Percentiles rank a stretch among this genome's conserved stretches.
These are phyloP conservation scores for Drosophila pseudotalamancana DNA, from an alignment of 2,888 invertebrate genomes.

Conservation along the genomic window DNA sequence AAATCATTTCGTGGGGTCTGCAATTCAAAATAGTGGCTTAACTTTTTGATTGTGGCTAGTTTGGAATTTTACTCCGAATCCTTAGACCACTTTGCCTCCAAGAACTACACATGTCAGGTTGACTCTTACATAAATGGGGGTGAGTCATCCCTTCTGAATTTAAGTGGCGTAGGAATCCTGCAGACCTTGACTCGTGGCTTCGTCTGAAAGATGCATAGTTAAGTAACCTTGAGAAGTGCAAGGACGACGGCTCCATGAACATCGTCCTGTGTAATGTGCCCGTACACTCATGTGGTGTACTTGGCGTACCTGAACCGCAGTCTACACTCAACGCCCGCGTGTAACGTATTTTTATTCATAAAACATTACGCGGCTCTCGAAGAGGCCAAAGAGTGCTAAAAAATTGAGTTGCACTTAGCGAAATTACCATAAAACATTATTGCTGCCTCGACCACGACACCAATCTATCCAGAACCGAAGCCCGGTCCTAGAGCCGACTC, in stretches of 20 bases:
- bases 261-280: constrained; percentile 6
- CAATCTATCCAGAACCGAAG: constrained; percentile 15
- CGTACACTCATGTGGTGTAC: not conserved
- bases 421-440: constrained; percentile 75
- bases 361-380: constrained; percentile 46
- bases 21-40: no score
- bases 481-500: constrained; percentile 1
- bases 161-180: not conserved
- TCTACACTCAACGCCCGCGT: constrained; percentile 21
- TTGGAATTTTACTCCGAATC: not conserved
- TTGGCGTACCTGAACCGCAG: not conserved
- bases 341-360: constrained; percentile 67
- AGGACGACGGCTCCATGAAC: not conserved
- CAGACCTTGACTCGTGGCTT: constrained; percentile 25
- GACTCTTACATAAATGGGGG: not conserved
- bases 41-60: no score
- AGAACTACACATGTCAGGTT: not conserved
- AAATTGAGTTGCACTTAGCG: constrained; percentile 64
- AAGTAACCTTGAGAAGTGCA: constrained; percentile 8
- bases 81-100: not conserved
- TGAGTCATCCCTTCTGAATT: constrained; percentile 25
- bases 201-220: constrained; percentile 31
- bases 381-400: constrained; percentile 28
- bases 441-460: constrained; percentile 31
- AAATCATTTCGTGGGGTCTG: no score